Evolutionary conservation across 2,113 vertebrate species (phyloP).

Genomic region (Oophaga pumilio): DNA sequence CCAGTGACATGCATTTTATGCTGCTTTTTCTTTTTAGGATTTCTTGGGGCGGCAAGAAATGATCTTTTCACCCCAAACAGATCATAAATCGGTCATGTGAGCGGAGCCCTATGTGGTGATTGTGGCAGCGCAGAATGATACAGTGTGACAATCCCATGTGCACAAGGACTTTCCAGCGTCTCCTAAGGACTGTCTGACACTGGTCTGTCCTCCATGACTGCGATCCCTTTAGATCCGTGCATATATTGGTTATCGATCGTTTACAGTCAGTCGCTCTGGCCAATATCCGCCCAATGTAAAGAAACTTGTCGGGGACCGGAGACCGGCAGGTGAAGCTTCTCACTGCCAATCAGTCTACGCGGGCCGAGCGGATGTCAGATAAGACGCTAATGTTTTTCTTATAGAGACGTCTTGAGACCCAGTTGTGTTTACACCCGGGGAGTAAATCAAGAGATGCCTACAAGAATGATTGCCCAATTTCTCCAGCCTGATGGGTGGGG

Average conservation of each 20-base stretch:
- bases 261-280: background rate
- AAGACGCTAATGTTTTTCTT: constrained; percentile 81
- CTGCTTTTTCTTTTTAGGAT: too few species aligned
- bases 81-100: too few species aligned
- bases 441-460: constrained; percentile 80
- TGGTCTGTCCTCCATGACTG: background rate
- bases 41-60: too few species aligned
- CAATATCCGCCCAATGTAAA: background rate
- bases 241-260: background rate
- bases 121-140: too few species aligned
- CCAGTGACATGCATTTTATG: too few species aligned
- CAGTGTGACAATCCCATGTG: too few species aligned
- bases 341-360: constrained; percentile 70
- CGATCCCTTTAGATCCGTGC: background rate
- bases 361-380: constrained; percentile 61
- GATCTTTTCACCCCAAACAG: too few species aligned
- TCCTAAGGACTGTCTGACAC: too few species aligned
- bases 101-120: too few species aligned
- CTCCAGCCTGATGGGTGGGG: constrained; percentile 70
- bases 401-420: constrained; percentile 78
- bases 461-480: constrained; percentile 81
- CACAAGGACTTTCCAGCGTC: too few species aligned
- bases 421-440: constrained; percentile 74
- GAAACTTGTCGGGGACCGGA: too few species aligned
- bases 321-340: constrained; percentile 60